phyloP scores from a whole-genome alignment of 2,888 invertebrate species.

The Gari tellinella region DNA sequence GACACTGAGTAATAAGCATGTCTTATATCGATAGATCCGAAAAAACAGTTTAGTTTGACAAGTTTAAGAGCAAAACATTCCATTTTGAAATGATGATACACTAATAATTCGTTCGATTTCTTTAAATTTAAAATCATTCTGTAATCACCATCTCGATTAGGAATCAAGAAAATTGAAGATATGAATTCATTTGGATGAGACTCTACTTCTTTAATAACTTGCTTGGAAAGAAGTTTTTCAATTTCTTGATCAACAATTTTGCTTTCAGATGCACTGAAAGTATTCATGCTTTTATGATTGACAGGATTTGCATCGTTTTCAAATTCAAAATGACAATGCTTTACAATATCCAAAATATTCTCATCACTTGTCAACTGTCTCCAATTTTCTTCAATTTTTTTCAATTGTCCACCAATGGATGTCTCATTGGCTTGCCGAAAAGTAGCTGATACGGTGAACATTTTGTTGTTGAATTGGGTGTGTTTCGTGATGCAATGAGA shows the following conservation, averaged over 20 bases:
- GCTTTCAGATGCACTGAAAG: constrained; percentile 10
- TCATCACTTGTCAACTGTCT: constrained; percentile 24
- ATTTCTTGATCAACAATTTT: constrained; percentile 22
- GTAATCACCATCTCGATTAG: constrained; percentile 46
- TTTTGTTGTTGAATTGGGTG: too few species aligned
- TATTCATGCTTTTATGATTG: background rate
- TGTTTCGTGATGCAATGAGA: too few species aligned
- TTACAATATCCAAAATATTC: constrained; percentile 31
- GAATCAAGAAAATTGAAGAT: constrained; percentile 41
- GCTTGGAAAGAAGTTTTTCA: constrained; percentile 16
- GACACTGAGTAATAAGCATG: constrained; percentile 16
- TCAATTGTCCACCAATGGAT: constrained; percentile 36
- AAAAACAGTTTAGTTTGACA: constrained; percentile 7
- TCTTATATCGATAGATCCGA: constrained; percentile 37
- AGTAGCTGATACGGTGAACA: too few species aligned
- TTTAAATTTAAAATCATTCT: constrained; percentile 51
- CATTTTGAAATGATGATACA: constrained; percentile 55
- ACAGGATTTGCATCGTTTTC: background rate
- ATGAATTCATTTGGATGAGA: constrained; percentile 6
- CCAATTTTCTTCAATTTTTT: constrained; percentile 34
- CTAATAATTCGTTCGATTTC: constrained; percentile 34
- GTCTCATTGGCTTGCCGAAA: too few species aligned
- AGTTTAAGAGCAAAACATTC: constrained; percentile 42
- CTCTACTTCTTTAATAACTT: constrained; percentile 10
- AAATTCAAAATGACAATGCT: constrained; percentile 29